A percentile compares a stretch with the other conserved stretches of the same genome.
These are phyloP conservation scores for Coptodon bakossiorum DNA, from an alignment of 2,113 vertebrate genomes.

Conservation along the genomic window DNA sequence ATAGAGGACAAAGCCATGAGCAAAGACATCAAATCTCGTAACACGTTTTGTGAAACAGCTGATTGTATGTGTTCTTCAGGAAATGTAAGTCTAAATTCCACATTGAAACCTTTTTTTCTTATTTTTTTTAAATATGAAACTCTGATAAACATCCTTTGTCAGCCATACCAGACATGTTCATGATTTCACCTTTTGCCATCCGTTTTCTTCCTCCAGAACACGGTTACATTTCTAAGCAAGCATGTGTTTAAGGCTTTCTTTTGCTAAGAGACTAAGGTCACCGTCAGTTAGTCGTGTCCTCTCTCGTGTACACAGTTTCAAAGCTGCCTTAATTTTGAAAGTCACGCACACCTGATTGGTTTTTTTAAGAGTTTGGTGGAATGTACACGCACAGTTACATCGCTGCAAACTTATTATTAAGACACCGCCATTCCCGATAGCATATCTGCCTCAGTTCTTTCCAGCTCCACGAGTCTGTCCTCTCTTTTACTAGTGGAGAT, in stretches of 20 bases:
- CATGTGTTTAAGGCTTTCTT: not conserved
- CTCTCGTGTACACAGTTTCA: not conserved
- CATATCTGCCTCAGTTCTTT: not conserved
- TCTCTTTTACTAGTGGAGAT: constrained; percentile 27
- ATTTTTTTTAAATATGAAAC: not conserved
- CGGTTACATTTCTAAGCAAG: not conserved
- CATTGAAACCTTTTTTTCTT: not conserved
- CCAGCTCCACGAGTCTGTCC: not conserved
- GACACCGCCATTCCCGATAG: not conserved
- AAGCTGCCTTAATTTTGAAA: not conserved
- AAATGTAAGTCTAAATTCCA: not conserved
- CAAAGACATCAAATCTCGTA: not conserved
- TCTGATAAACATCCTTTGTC: not conserved
- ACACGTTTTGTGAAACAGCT: not conserved
- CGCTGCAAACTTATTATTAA: not conserved
- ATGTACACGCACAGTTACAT: not conserved
- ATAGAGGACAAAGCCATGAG: not conserved
- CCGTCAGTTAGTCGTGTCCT: not conserved
- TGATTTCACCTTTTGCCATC: not conserved
- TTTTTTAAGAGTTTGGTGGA: not conserved
- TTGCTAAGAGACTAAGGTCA: not conserved
- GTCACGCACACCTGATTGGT: not conserved
- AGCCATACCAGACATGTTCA: not conserved
- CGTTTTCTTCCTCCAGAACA: not conserved
- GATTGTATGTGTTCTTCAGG: not conserved